Evolutionary conservation across 2,113 vertebrate genomes (phyloP).

Genomic region (Protomyctophum bolini): DNA sequence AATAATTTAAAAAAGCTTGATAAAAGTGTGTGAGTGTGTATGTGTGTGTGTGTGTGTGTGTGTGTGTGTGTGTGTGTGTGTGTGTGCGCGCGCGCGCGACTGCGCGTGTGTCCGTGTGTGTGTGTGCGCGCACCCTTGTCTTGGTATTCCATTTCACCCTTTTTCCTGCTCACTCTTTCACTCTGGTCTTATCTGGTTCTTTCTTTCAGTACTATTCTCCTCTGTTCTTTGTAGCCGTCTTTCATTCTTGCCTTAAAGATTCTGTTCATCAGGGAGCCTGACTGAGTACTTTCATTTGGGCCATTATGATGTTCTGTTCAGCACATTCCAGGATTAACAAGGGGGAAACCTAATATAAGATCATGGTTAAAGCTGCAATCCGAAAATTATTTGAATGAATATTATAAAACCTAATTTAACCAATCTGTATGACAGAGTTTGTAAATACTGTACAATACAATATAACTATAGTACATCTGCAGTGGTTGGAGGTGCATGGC

Average conservation of each 20-base stretch:
- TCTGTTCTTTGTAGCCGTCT: not conserved
- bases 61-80: no score
- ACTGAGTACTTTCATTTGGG: conserved; percentile 29
- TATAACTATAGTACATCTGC: no score
- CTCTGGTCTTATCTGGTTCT: conserved; percentile 1
- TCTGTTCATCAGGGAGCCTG: conserved; percentile 18
- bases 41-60: no score
- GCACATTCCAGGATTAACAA: conserved; percentile 32
- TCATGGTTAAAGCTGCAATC: no score
- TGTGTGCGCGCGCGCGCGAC: no score
- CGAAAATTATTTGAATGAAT: no score
- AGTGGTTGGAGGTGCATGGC: no score
- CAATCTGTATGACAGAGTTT: no score
- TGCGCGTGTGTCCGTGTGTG: no score
- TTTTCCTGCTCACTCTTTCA: conserved; percentile 13
- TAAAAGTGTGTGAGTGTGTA: no score
- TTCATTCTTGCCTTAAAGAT: not conserved
- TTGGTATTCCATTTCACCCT: conserved; percentile 1
- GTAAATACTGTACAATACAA: no score
- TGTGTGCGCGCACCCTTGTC: not conserved
- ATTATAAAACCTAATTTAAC: not conserved
- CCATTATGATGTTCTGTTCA: conserved; percentile 32
- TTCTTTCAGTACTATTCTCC: not conserved
- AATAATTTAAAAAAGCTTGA: no score
- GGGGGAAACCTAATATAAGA: not conserved